A percentile compares a stretch with the other conserved stretches of the same genome.
phyloP scores from a whole-genome alignment of 2,797 vertebrate species.

The Trichosurus vulpecula region DNA sequence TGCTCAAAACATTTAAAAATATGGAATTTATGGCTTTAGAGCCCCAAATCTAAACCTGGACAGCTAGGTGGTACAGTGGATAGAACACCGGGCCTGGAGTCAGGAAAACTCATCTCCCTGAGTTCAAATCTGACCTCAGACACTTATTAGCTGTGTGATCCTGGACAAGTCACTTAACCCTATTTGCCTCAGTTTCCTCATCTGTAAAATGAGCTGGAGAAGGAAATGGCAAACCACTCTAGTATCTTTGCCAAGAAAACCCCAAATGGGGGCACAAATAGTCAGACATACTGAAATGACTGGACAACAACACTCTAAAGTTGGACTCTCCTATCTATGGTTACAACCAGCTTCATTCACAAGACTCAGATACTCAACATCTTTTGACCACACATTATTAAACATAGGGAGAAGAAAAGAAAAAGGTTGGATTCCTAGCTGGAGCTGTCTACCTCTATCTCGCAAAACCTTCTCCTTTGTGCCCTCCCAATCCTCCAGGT shows the following conservation, averaged over 20 bases:
- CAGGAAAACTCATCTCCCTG: not conserved
- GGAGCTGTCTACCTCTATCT: not conserved
- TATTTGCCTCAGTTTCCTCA: not conserved
- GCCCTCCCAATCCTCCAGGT: not conserved
- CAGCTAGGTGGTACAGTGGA: not conserved
- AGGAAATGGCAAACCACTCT: not conserved
- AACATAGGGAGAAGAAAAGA: not conserved
- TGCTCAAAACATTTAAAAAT: not conserved
- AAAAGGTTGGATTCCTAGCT: not conserved
- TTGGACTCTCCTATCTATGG: not conserved
- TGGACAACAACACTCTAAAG: not conserved
- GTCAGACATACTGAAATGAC: not conserved
- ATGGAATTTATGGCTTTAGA: not conserved
- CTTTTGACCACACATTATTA: not conserved
- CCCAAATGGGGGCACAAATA: not conserved
- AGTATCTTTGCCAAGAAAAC: not conserved
- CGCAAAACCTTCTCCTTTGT: not conserved
- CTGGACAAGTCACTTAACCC: not conserved
- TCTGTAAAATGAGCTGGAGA: not conserved
- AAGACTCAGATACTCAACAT: not conserved
- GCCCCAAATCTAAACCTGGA: no score
- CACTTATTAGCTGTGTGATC: not conserved
- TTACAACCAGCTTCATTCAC: not conserved
- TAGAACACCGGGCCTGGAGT: not conserved
- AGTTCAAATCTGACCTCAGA: not conserved